Conservation (phyloP, 2,113 vertebrate genomes). For the Lepidothrix coronata region DNA sequence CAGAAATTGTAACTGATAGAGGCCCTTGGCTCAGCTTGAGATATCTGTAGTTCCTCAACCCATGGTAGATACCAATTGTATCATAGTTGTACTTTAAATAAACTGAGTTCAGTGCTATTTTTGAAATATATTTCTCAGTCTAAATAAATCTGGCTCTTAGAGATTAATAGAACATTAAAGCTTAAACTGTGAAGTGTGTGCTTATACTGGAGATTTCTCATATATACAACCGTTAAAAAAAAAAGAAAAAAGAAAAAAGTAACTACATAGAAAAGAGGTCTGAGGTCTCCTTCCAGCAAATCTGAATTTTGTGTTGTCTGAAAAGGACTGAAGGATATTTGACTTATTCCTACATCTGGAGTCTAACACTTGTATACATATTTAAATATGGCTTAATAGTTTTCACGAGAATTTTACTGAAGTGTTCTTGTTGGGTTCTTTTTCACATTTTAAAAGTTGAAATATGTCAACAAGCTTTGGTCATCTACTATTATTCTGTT, state of each 20-base stretch:
- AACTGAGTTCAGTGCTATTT: neutral
- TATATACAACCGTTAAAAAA: neutral
- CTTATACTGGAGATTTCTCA: neutral
- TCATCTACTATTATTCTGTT: neutral
- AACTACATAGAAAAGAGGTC: neutral
- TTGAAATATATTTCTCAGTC: neutral
- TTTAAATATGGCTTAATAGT: neutral
- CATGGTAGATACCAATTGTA: neutral
- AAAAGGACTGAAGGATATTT: neutral
- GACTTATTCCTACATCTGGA: neutral
- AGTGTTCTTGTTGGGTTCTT: neutral
- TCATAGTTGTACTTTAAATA: neutral
- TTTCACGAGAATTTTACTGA: neutral
- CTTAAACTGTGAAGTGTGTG: neutral
- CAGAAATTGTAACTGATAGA: neutral
- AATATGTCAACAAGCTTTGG: neutral
- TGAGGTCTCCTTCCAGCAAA: accelerated
- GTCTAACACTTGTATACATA: neutral
- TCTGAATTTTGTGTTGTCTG: neutral
- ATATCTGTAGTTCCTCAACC: neutral
- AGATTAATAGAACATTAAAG: neutral
- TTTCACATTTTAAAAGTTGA: neutral
- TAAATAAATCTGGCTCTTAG: neutral
- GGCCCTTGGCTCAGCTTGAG: neutral
- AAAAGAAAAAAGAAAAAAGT: neutral